Base-by-base conservation (phyloP, 1,140 invertebrate genomes). In the Cyphomyrmex costatus region DNA sequence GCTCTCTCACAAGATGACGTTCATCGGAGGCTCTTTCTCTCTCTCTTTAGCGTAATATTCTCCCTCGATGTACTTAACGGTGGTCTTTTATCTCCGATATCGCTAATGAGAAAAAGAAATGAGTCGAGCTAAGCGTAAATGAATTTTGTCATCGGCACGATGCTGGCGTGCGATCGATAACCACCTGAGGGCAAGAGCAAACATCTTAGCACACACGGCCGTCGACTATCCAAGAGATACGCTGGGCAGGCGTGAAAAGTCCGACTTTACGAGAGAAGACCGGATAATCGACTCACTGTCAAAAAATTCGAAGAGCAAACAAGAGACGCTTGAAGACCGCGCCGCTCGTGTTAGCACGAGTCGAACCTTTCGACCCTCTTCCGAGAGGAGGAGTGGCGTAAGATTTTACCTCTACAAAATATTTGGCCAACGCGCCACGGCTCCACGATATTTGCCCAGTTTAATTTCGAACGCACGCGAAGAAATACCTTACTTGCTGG, bases 351-450 rank as follows among this genome's bases (percentile, higher is more conserved):
- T 74, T 83, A 83, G 68, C 80, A 74, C 49, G 60, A 74, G 51
- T 53, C 30, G 53, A 19, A 73, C 68, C 51, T 16, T 49, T 51
- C 30, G 73, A 56, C 30, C 51, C 24, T 68, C 12, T 21, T 49
- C 21, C 73, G 27, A 51, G 46, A 21, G n/a, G 30, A 51, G 70
- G 66, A 73, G 19, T 73, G 66, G 21, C 36, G 53, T 74, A 85
- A 85, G 84, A 80, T 27, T 49, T 78, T 66, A 77, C 49, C 61
- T 66, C 16, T 33, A 86, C 58, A 79, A 90, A 90, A 90, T 90
- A 89, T 90, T 90, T 89, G 60, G 36, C 49, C 87, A 61, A 60
- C 46, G 33, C 60, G 46, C 63, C 33, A 49, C 16, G 19, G 49
- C 30, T 36, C 65, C 68, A 60, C 49, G n/a, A 46, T 89, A 76